Percentiles rank a stretch among this genome's conserved stretches.
These are phyloP conservation scores for Tenthredo scrophulariae DNA, from an alignment of 2,888 invertebrate species.

Conservation along the genomic window DNA sequence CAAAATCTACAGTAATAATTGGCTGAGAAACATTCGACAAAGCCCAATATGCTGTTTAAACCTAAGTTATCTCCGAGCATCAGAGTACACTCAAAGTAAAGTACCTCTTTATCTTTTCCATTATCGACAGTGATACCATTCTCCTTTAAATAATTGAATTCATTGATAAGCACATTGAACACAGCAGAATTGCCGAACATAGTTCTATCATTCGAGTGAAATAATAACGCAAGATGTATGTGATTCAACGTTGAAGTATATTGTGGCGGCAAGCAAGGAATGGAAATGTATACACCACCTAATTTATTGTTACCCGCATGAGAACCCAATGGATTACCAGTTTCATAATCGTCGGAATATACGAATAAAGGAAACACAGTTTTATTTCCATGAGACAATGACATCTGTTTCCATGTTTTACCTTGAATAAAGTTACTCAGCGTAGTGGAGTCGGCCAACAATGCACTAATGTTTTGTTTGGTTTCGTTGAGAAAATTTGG, in stretches of 20 bases:
- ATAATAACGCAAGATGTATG: conserved; percentile 49
- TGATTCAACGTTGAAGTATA: conserved; percentile 44
- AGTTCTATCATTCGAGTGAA: conserved; percentile 49
- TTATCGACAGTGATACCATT: conserved; percentile 43
- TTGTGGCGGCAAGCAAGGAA: conserved; percentile 52
- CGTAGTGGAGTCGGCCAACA: not conserved
- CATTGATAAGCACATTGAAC: conserved; percentile 51
- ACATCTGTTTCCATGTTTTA: conserved; percentile 19
- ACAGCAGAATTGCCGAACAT: conserved; percentile 46
- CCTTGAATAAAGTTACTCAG: conserved; percentile 26
- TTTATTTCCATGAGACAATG: conserved; percentile 33
- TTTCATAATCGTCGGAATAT: conserved; percentile 55
- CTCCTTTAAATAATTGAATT: conserved; percentile 48
- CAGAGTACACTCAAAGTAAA: conserved; percentile 56
- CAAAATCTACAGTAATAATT: conserved; percentile 57
- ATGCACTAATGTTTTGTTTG: not conserved
- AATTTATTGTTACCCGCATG: conserved; percentile 49
- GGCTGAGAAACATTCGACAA: conserved; percentile 54
- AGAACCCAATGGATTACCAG: conserved; percentile 53
- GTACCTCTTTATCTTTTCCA: conserved; percentile 18
- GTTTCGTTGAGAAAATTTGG: conserved; percentile 28
- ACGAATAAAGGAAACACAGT: conserved; percentile 40
- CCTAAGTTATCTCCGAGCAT: conserved; percentile 58
- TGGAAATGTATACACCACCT: conserved; percentile 53
- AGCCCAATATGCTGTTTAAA: conserved; percentile 54